Evolutionary conservation across 2,797 vertebrate species (phyloP).

Genomic region (Orientallactaga sibirica): DNA sequence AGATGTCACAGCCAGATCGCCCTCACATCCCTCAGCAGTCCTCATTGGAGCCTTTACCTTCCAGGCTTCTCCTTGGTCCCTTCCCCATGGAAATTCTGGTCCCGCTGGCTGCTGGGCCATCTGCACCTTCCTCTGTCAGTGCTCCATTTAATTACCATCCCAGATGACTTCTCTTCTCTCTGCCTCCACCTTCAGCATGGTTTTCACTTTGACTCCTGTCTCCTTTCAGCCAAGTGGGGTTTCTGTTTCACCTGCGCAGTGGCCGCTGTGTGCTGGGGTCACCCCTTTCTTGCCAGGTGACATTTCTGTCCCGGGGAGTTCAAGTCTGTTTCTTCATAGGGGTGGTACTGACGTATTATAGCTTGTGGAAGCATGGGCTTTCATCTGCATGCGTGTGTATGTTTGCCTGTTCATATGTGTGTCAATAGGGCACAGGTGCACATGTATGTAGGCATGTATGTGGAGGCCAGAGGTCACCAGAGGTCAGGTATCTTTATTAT

Average conservation of each 20-base stretch:
- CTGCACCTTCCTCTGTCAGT: background rate
- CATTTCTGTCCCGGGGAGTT: background rate
- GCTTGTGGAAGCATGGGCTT: background rate
- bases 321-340: background rate
- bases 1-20: too few relatives aligned
- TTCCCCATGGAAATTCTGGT: background rate
- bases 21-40: too few relatives aligned
- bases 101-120: background rate
- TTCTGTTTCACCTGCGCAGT: background rate
- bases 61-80: background rate
- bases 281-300: background rate
- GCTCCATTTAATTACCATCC: accelerated
- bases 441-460: too few relatives aligned
- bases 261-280: background rate
- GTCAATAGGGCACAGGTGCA: too few relatives aligned
- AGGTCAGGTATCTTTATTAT: too few relatives aligned
- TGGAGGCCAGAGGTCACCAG: too few relatives aligned
- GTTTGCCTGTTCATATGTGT: too few relatives aligned
- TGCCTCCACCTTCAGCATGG: background rate
- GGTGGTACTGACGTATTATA: background rate
- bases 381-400: too few relatives aligned
- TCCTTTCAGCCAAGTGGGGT: background rate
- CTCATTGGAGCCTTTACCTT: background rate
- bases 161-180: background rate
- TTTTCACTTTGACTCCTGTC: background rate